Conservation (phyloP, 2,113 vertebrate species). For the Cyanoramphus novaezelandiae region DNA sequence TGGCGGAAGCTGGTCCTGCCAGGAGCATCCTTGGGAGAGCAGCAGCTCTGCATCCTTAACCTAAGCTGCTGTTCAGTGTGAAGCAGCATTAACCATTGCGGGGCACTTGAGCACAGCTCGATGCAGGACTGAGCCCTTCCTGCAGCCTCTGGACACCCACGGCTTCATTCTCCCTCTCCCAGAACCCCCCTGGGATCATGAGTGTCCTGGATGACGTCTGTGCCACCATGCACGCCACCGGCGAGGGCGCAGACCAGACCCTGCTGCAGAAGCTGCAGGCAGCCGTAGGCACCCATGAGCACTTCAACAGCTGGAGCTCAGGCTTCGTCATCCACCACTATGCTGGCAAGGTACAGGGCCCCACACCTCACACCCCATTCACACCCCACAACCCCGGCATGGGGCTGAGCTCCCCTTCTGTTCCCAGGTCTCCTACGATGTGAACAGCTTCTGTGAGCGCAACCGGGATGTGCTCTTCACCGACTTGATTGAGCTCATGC, state of each 20-base stretch:
- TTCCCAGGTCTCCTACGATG: slow-evolving; percentile 89
- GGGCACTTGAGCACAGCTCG: not conserved
- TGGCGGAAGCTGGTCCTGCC: not conserved
- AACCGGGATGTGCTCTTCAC: slow-evolving; percentile 94
- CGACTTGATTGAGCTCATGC: slow-evolving; percentile 96
- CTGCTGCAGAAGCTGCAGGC: slow-evolving; percentile 94
- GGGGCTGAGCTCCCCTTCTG: not conserved
- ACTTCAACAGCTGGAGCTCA: slow-evolving; percentile 94
- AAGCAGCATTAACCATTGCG: not conserved
- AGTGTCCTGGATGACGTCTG: slow-evolving; percentile 96
- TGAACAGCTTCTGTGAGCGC: slow-evolving; percentile 91
- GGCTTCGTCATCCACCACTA: slow-evolving; percentile 98
- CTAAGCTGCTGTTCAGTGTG: not conserved
- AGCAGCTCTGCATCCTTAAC: not conserved
- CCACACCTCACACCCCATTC: not conserved
- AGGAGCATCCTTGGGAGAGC: rapidly evolving
- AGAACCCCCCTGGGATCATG: slow-evolving; percentile 96
- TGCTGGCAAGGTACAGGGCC: slow-evolving; percentile 85
- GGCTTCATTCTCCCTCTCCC: not conserved
- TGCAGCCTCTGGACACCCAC: not conserved
- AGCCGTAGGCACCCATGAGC: slow-evolving; percentile 89
- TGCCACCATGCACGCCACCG: slow-evolving; percentile 94
- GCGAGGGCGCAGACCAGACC: slow-evolving; percentile 90
- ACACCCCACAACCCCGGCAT: rapidly evolving
- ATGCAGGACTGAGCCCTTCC: not conserved